Conservation (phyloP, 2,888 invertebrate genomes). For the Syritta pipiens region DNA sequence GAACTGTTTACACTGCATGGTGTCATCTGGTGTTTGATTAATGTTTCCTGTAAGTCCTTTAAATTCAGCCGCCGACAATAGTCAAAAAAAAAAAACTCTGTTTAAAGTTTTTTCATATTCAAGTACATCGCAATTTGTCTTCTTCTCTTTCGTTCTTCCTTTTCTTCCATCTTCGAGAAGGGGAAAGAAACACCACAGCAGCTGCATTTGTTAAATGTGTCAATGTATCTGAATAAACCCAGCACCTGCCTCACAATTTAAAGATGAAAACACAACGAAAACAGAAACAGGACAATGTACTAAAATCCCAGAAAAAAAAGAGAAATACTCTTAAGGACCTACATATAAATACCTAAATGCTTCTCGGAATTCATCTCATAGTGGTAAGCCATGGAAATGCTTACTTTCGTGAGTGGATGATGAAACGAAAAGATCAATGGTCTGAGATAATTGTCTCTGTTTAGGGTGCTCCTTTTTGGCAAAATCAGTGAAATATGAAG, state of each 20-base stretch:
- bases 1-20: neutral
- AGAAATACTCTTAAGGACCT: neutral
- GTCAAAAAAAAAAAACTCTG: neutral
- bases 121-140: neutral
- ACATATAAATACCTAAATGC: neutral
- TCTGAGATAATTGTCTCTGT: too few relatives aligned
- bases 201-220: constrained; percentile 14
- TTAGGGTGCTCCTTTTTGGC: too few relatives aligned
- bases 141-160: neutral
- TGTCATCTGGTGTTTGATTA: constrained; percentile 17
- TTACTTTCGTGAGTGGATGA: too few relatives aligned
- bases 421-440: too few relatives aligned
- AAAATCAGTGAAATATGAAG: too few relatives aligned
- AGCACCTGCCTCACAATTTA: neutral
- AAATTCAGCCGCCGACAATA: neutral
- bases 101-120: neutral
- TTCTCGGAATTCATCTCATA: constrained; percentile 1
- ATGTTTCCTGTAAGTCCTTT: constrained; percentile 10
- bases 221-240: neutral
- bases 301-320: neutral
- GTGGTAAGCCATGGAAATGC: too few relatives aligned
- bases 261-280: neutral
- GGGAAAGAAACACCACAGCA: neutral
- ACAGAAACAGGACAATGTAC: neutral
- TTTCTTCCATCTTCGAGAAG: too few relatives aligned